phyloP scores from a whole-genome alignment of 2,888 invertebrate species.

The Oscheius sp. region DNA sequence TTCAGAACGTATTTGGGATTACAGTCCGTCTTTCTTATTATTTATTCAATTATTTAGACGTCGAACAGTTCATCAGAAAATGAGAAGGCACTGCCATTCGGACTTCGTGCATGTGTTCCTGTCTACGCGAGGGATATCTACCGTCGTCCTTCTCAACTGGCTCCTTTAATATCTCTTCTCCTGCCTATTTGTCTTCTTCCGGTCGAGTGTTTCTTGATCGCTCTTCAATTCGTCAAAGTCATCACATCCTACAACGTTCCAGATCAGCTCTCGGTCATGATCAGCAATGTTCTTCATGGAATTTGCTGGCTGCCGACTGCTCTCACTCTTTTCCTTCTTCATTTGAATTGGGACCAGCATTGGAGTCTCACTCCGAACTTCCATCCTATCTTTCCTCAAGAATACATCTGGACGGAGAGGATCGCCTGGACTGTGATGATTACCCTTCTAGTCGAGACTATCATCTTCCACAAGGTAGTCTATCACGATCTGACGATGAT shows the following conservation, averaged over 20 bases:
- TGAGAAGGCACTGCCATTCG: not conserved
- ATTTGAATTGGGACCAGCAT: not conserved
- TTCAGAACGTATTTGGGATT: not conserved
- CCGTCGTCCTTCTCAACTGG: not conserved
- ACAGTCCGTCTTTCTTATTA: too few relatives aligned
- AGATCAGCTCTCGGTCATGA: conserved; percentile 4
- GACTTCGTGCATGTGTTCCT: not conserved
- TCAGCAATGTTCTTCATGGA: conserved; percentile 10
- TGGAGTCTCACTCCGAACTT: not conserved
- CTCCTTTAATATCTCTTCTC: not conserved
- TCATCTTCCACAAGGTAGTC: not conserved
- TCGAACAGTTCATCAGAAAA: too few relatives aligned
- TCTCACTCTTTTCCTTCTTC: not conserved
- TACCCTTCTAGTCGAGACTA: conserved; percentile 1
- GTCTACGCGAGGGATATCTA: not conserved
- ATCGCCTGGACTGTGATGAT: conserved; percentile 2
- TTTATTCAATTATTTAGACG: too few relatives aligned
- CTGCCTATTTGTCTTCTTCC: not conserved
- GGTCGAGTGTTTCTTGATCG: not conserved
- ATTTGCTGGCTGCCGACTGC: conserved; percentile 7
- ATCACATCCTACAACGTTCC: conserved; percentile 2
- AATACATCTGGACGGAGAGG: conserved; percentile 1
- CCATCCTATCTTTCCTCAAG: conserved; percentile 1
- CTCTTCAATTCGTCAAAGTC: not conserved
- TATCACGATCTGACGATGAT: conserved; percentile 9